Conservation (phyloP, 2,888 invertebrate species). For the Rotaria magnacalcarata region DNA sequence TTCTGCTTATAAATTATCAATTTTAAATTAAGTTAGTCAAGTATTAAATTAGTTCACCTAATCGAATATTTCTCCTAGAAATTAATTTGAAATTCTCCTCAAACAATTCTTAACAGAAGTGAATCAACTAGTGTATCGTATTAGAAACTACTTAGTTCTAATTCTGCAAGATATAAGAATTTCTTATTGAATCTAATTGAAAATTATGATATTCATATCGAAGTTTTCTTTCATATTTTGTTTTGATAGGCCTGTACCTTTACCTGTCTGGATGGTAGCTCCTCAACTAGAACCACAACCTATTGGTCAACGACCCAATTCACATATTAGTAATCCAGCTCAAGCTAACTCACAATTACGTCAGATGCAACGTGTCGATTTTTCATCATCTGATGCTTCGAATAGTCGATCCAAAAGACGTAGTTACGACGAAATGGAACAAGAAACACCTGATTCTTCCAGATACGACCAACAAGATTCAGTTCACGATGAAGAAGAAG, state of each 20-base stretch:
- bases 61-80: no score
- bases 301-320: neutral
- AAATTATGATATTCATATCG: no score
- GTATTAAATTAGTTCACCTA: no score
- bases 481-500: slow-evolving; percentile 38
- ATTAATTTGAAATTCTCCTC: no score
- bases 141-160: no score
- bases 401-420: neutral
- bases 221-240: no score
- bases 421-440: slow-evolving; percentile 33
- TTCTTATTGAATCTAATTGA: no score
- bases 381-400: neutral
- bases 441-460: neutral
- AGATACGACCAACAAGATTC: neutral
- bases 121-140: no score
- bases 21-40: no score
- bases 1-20: no score
- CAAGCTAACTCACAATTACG: slow-evolving; percentile 32
- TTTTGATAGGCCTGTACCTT: neutral
- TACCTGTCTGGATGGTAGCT: neutral
- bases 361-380: slow-evolving; percentile 25
- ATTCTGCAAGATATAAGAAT: no score
- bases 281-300: slow-evolving; percentile 23
- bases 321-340: neutral
- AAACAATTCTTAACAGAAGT: no score